These are phyloP conservation scores for Leptopterna dolabrata DNA, from an alignment of 2,888 invertebrate species.

Conservation along the genomic window DNA sequence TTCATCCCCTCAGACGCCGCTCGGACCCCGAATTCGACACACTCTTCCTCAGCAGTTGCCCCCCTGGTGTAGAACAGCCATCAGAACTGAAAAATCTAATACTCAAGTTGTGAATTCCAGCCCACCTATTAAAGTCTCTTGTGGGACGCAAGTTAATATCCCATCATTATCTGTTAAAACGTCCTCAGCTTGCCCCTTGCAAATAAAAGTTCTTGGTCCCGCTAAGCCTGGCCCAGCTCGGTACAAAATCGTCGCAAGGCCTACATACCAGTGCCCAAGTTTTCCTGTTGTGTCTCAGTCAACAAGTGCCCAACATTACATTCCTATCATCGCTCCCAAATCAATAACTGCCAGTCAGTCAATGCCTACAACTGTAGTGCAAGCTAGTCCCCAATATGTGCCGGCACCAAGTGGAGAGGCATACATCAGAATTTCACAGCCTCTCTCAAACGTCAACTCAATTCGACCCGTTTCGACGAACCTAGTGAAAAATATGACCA, in stretches of 20 bases:
- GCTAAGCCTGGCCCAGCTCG: background rate
- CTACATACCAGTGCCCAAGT: background rate
- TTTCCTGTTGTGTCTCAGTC: background rate
- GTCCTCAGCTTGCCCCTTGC: background rate
- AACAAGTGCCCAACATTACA: background rate
- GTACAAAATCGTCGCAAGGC: background rate
- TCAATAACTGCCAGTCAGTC: background rate
- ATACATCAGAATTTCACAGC: background rate
- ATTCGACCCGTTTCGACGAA: background rate
- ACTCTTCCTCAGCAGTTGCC: background rate
- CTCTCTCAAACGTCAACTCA: background rate
- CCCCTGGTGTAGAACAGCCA: background rate
- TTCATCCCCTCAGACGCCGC: background rate
- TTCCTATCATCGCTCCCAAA: background rate
- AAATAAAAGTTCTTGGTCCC: background rate
- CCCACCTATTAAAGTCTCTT: too few relatives aligned
- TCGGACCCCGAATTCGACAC: background rate
- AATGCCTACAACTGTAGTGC: background rate
- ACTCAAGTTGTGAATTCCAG: background rate
- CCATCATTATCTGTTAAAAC: background rate
- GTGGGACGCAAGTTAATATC: background rate
- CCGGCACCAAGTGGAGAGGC: too few relatives aligned
- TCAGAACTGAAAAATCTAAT: background rate
- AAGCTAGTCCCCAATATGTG: background rate
- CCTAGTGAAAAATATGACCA: background rate